Conservation (phyloP, 2,888 invertebrate genomes). For the Tiliacea aurago region DNA sequence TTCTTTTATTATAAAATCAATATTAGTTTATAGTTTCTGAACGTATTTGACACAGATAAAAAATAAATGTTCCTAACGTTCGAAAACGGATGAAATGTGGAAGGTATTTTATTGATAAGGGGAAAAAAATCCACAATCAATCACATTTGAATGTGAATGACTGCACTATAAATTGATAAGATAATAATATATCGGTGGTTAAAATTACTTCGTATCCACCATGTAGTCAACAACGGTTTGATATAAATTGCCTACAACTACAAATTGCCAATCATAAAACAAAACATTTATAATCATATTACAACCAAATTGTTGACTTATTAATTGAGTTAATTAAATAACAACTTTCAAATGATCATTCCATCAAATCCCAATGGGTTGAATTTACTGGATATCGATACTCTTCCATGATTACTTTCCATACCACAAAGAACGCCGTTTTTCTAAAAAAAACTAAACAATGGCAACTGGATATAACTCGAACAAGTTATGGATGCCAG, state of each 20-base stretch:
- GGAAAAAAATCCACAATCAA: background rate
- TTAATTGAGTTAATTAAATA: constrained; percentile 8
- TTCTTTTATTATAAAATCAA: too few relatives aligned
- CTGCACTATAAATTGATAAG: too few relatives aligned
- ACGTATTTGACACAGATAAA: constrained; percentile 17
- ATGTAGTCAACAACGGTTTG: constrained; percentile 4
- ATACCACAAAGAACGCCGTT: constrained; percentile 76
- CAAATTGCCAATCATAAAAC: constrained; percentile 40
- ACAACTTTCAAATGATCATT: background rate
- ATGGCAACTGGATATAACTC: constrained; percentile 86
- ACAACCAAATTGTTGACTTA: background rate
- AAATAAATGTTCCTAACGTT: constrained; percentile 13
- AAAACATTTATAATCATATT: constrained; percentile 1
- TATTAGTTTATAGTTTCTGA: constrained; percentile 21
- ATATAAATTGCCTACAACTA: background rate
- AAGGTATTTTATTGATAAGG: background rate
- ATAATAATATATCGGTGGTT: too few relatives aligned
- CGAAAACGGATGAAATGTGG: background rate
- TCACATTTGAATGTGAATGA: background rate
- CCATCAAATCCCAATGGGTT: constrained; percentile 24
- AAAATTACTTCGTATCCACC: background rate
- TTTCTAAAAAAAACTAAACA: constrained; percentile 77
- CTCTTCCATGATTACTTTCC: constrained; percentile 31
- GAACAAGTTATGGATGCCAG: constrained; percentile 69
- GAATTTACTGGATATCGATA: constrained; percentile 24